phyloP scores from a whole-genome alignment of 2,888 invertebrate species.

The Zelleria hepariella region DNA sequence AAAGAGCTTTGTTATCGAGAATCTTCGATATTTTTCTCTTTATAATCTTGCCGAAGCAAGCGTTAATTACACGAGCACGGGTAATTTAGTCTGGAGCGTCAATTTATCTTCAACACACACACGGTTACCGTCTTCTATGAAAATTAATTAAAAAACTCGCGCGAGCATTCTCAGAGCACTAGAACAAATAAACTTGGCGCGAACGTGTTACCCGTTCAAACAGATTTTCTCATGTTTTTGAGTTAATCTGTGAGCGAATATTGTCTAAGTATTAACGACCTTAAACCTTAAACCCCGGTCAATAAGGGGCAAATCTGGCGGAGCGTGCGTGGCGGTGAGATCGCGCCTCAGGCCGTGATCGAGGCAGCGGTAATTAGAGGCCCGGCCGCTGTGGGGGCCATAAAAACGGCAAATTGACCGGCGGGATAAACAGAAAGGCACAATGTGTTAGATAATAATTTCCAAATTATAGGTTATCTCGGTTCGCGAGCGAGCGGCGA shows the following conservation, averaged over 20 bases:
- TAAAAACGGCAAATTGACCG: constrained; percentile 73
- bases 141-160: constrained; percentile 40
- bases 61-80: not conserved
- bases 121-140: constrained; percentile 10
- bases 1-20: not conserved
- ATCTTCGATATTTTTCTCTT: constrained; percentile 7
- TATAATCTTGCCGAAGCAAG: constrained; percentile 17
- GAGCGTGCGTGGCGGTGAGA: constrained; percentile 19
- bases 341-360: constrained; percentile 60
- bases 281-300: constrained; percentile 17
- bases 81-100: not conserved
- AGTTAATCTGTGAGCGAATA: constrained; percentile 26
- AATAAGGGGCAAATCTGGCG: constrained; percentile 21
- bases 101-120: not conserved
- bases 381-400: constrained; percentile 69
- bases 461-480: constrained; percentile 71
- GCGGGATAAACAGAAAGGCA: constrained; percentile 73
- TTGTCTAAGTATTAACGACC: constrained; percentile 20
- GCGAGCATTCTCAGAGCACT: constrained; percentile 33
- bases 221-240: constrained; percentile 63
- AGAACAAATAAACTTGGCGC: constrained; percentile 68
- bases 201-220: constrained; percentile 52
- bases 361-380: constrained; percentile 69
- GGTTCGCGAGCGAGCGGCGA: constrained; percentile 54
- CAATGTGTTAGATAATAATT: constrained; percentile 73